These are phyloP conservation scores for Diachasma alloeum DNA, from an alignment of 1,140 invertebrate genomes.

Conservation along the genomic window DNA sequence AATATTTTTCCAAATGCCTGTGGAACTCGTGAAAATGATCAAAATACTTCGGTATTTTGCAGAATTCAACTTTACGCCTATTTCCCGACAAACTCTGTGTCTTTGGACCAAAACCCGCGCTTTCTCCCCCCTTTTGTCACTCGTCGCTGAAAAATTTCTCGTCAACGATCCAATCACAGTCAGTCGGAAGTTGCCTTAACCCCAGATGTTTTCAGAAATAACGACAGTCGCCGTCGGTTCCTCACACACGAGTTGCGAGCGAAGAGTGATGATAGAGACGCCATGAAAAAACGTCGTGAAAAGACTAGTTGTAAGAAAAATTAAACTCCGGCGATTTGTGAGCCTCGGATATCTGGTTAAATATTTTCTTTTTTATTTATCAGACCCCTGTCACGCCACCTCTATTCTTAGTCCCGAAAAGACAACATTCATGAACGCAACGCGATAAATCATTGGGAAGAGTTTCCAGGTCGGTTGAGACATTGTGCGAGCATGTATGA, in stretches of 20 bases:
- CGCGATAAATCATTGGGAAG: background rate
- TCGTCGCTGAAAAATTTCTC: background rate
- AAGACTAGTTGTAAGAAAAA: constrained; percentile 16
- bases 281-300: too few relatives aligned
- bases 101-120: too few relatives aligned
- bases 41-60: too few relatives aligned
- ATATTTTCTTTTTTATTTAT: background rate
- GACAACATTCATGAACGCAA: constrained; percentile 7
- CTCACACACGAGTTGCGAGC: constrained; percentile 8
- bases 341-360: constrained; percentile 30
- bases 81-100: too few relatives aligned
- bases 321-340: constrained; percentile 36
- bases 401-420: constrained; percentile 30
- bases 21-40: too few relatives aligned
- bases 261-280: constrained; percentile 18
- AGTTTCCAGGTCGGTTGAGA: constrained; percentile 19
- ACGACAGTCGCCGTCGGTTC: constrained; percentile 18
- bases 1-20: too few relatives aligned
- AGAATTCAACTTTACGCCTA: too few relatives aligned
- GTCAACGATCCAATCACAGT: background rate
- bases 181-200: constrained; percentile 25
- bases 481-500: constrained; percentile 10
- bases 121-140: constrained; percentile 31
- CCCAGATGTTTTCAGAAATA: constrained; percentile 44
- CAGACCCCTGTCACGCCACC: constrained; percentile 6